These are phyloP conservation scores for Eledone cirrhosa DNA, from an alignment of 2,888 invertebrate species.

Conservation along the genomic window DNA sequence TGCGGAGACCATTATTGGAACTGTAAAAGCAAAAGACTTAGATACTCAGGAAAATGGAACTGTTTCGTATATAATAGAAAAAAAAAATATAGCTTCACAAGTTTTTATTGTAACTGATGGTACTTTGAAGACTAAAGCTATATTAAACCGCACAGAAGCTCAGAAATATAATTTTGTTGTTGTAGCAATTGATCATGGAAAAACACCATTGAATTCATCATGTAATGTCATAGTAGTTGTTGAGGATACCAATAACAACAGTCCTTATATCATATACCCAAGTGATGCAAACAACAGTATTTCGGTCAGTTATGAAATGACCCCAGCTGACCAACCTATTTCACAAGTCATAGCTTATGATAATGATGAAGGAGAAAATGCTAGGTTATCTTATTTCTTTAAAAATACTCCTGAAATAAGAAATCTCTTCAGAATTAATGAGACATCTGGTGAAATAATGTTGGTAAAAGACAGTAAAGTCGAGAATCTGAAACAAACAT, in stretches of 20 bases:
- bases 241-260: constrained; percentile 49
- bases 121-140: constrained; percentile 33
- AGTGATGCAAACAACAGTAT: constrained; percentile 43
- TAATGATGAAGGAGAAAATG: constrained; percentile 49
- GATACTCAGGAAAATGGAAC: constrained; percentile 30
- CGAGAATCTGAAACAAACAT: constrained; percentile 41
- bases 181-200: constrained; percentile 36
- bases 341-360: constrained; percentile 46
- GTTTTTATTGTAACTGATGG: constrained; percentile 37
- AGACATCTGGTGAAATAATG: constrained; percentile 64
- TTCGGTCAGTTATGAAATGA: constrained; percentile 31
- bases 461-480: constrained; percentile 44
- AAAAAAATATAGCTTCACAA: neutral
- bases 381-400: constrained; percentile 45
- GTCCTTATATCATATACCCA: constrained; percentile 48
- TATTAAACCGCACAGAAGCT: constrained; percentile 34
- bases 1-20: constrained; percentile 35
- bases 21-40: constrained; percentile 36
- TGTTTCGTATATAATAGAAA: constrained; percentile 9
- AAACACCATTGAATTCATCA: constrained; percentile 33
- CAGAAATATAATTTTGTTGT: constrained; percentile 36
- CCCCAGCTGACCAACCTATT: constrained; percentile 34
- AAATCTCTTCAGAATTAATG: constrained; percentile 66
- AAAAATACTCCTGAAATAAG: constrained; percentile 63
- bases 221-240: constrained; percentile 45